Evolutionary conservation across 2,797 vertebrate genomes (phyloP), one percentile per base, ranked within the genome.

Genomic region (Karalla daura): DNA sequence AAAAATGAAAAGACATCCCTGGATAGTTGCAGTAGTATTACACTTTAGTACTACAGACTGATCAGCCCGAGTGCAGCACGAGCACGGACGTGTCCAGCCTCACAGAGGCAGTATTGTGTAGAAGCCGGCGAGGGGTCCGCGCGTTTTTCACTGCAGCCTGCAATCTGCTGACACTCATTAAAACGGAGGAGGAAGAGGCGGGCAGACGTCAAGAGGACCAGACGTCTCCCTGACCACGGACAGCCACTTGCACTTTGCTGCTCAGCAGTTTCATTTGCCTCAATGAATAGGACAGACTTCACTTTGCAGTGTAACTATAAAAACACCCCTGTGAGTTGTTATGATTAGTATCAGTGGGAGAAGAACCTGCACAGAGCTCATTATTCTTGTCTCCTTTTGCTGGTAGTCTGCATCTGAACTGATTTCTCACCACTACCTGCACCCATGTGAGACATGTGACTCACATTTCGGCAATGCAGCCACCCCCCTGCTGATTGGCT

Each of bases 81-180:
- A 62, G 18, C 28, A 32, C 37, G 20, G 40, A 60, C 51, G 14
- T 1, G 20, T 41, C 30, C 10, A 44, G 2, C 46, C 61, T 72
- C 53, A 88, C 69, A 89, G 69, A 82, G 66, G 36, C 55, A 14
- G 52, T 4, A 63, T 64, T 87, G 79, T 86, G 70, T 50, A 30
- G 39, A 25, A 54, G 15, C 13, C 36, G 55, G 62, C 10, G 14
- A 20, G 60, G 44, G 14, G 27, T 52, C 15, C 44, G 20, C 64
- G 52, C 15, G 49, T 18, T 55, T 63, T 54, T 23, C 49, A 69
- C 73, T 25, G 40, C 70, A 63, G 47, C 18, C 32, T 23, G 9
- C 46, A 64, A 62, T 67, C 71, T 80, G 74, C 60, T 68, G 63
- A 70, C 60, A 41, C 65, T 69, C 40, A 65, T 62, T 79, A n/a